phyloP scores from a whole-genome alignment of 1,140 invertebrate genomes.

The Drosophila bifasciata region DNA sequence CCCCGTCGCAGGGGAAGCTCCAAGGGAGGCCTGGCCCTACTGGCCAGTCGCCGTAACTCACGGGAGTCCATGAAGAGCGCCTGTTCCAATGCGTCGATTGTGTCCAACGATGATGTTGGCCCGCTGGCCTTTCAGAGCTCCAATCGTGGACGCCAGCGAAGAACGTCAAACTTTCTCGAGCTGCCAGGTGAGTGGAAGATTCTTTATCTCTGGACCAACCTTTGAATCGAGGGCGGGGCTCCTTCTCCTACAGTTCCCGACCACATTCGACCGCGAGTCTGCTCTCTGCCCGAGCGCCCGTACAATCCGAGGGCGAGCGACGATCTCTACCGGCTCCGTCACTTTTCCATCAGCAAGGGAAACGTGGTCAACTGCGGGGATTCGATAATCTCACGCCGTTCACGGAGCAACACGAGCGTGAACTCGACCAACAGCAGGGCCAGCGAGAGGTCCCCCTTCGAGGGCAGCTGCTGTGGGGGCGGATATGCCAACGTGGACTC shows the following conservation, averaged over 20 bases:
- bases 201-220: neutral
- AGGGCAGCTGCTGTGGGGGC: conserved; percentile 92
- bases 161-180: conserved; percentile 94
- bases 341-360: conserved; percentile 94
- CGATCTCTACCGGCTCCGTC: conserved; percentile 93
- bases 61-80: conserved; percentile 88
- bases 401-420: conserved; percentile 92
- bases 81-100: conserved; percentile 87
- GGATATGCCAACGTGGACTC: conserved; percentile 89
- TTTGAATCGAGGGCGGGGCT: neutral
- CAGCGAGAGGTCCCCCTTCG: conserved; percentile 92
- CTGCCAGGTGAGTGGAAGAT: conserved; percentile 88
- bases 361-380: conserved; percentile 95
- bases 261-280: conserved; percentile 92
- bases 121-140: conserved; percentile 90
- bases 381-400: conserved; percentile 92
- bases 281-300: conserved; percentile 92
- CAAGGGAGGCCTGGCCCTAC: conserved; percentile 88
- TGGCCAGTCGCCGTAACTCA: conserved; percentile 89
- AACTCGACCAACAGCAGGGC: conserved; percentile 92
- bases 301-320: conserved; percentile 92
- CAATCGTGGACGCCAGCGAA: conserved; percentile 89
- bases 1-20: conserved; percentile 78
- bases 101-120: conserved; percentile 90
- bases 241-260: conserved; percentile 88